Evolutionary conservation across 2,888 invertebrate species (phyloP).

Genomic region (Ditula angustiorana): DNA sequence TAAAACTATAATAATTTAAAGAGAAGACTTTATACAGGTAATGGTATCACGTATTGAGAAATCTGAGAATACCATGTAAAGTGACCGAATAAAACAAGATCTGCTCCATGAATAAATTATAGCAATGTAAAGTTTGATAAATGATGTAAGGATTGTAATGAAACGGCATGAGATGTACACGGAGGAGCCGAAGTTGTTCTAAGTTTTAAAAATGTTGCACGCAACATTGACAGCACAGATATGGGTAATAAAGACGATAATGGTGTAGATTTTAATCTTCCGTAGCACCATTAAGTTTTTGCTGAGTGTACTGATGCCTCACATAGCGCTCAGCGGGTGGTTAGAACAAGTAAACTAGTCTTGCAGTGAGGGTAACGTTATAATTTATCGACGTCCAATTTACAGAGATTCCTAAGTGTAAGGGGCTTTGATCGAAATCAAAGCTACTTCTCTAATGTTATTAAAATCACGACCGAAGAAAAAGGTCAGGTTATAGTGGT

Average conservation of each 20-base stretch:
- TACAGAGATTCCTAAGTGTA: conserved; percentile 59
- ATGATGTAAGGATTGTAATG: conserved; percentile 81
- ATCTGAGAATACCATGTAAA: conserved; percentile 79
- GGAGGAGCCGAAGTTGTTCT: conserved; percentile 54
- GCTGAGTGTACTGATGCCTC: conserved; percentile 71
- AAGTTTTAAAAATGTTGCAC: conserved; percentile 44
- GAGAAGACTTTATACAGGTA: conserved; percentile 68
- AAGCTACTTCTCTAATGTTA: neutral
- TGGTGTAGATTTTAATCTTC: conserved; percentile 49
- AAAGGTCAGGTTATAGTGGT: conserved; percentile 58
- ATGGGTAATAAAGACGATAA: conserved; percentile 55
- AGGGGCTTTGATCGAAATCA: conserved; percentile 16
- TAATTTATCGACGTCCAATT: conserved; percentile 75
- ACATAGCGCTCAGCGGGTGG: conserved; percentile 82
- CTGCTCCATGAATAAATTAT: conserved; percentile 81
- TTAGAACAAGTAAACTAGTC: conserved; percentile 78
- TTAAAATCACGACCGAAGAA: neutral
- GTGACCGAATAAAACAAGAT: conserved; percentile 79
- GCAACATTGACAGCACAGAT: conserved; percentile 41
- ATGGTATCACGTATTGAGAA: conserved; percentile 79
- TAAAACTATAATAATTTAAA: conserved; percentile 74
- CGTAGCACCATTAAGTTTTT: conserved; percentile 58
- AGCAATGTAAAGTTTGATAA: conserved; percentile 84
- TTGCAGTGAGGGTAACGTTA: conserved; percentile 77
- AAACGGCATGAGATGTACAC: conserved; percentile 74